phyloP scores from a whole-genome alignment of 2,888 invertebrate species.

The Nipponacmea schrenckii region DNA sequence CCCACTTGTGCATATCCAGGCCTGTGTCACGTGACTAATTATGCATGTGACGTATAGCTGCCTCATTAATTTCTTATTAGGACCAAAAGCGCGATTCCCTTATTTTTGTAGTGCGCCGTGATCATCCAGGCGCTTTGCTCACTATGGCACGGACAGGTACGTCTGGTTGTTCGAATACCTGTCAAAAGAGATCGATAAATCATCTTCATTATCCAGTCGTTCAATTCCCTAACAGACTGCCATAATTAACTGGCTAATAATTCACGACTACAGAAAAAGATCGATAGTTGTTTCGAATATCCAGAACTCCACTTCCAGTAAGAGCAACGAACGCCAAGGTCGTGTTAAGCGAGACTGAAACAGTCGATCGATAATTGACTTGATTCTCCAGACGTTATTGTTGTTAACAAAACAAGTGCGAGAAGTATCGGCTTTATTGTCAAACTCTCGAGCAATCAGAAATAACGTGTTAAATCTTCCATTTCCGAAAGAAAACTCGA shows the following conservation, averaged over 20 bases:
- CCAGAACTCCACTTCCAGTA: background rate
- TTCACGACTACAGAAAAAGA: conserved; percentile 4
- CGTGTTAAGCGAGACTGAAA: background rate
- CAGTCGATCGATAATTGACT: conserved; percentile 8
- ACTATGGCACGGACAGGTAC: background rate
- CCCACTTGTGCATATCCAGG: conserved; percentile 5
- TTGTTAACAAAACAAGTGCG: background rate
- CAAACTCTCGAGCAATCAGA: background rate
- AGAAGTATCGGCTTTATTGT: background rate
- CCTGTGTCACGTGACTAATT: conserved; percentile 30
- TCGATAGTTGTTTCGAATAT: background rate
- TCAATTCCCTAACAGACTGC: conserved; percentile 2
- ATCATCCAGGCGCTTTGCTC: background rate
- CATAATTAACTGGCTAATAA: conserved; percentile 7
- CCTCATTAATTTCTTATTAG: conserved; percentile 22
- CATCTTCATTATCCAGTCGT: conserved; percentile 1
- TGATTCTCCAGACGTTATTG: conserved; percentile 3
- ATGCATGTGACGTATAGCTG: conserved; percentile 28
- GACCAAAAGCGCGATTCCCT: conserved; percentile 14
- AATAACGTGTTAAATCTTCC: too few species aligned
- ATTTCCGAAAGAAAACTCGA: too few species aligned
- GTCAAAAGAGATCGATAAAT: background rate
- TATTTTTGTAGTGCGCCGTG: conserved; percentile 1
- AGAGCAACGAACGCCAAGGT: too few species aligned
- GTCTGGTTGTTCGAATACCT: background rate